Base-by-base conservation (phyloP, 2,113 vertebrate genomes). In the Onychorhynchus coronatus region DNA sequence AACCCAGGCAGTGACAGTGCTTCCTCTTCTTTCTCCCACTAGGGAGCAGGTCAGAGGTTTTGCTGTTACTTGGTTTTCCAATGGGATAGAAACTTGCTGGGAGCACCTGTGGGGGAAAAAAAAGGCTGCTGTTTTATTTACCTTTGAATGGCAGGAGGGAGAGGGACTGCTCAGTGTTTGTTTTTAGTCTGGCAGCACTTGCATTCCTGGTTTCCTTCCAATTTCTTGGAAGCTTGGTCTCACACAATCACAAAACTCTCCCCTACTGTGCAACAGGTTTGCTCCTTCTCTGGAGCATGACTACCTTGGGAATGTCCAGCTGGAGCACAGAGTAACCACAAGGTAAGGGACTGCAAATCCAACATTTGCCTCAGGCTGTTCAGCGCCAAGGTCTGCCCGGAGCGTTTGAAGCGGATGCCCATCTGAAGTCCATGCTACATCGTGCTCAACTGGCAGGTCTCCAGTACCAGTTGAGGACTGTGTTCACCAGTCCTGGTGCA, bases 361-460 rank as follows among this genome's bases (percentile, higher is more conserved):
- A 24, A 3, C 5, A 6, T 4, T 16, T 35, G 28, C 21, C 65
- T 52, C 0, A 0, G 27, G 35, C 21, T 53, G 13, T 4, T 77
- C 16, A 3, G 4, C 5, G 37, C 17, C 9, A 23, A 53, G 44
- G 33, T 33, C 28, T 70, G 21, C 35, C 37, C 0, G 0, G 65
- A 42, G 47, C 23, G 14, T 44, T 9, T 35, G 70, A n/a, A 53
- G 21, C 12, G 23, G 39, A 22, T n/a, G 50, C 33, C 16, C 6
- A 16, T 28, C 19, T 46, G 42, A 2, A 2, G 24, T 17, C 47
- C 2, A 0, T 9, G 74, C 49, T 62, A 44, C 2, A 2, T 6
- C 5, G 1, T 31, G 49, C 49, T 71, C 52, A 46, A 41, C 30
- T 15, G 41, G 41, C 27, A 50, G 39, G 10, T 30, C 52, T 78